Conservation (phyloP, 2,797 vertebrate species). For the Trachops cirrhosus region DNA sequence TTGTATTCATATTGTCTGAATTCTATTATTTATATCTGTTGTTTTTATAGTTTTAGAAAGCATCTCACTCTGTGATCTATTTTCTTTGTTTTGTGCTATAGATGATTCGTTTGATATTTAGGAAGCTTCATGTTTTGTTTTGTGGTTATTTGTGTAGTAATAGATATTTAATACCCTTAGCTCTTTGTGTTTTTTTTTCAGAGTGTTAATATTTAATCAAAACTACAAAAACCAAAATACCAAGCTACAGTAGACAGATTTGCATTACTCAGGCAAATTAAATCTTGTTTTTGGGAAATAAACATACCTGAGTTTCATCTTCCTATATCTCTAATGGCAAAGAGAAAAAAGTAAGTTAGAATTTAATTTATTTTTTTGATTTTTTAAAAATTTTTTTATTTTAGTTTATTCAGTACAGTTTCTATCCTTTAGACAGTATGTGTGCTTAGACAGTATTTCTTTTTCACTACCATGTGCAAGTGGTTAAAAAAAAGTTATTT, state of each 20-base stretch:
- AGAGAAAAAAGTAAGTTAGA: slow-evolving; percentile 23
- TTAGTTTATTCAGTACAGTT: no score
- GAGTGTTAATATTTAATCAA: background rate
- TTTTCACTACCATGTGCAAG: background rate
- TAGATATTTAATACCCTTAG: background rate
- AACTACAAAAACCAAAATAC: background rate
- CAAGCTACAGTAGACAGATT: background rate
- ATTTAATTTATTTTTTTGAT: no score
- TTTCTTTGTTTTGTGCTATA: background rate
- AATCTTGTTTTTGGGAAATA: background rate
- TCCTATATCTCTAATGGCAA: background rate
- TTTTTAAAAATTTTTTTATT: no score
- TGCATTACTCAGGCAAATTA: background rate
- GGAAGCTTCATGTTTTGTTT: background rate
- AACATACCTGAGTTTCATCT: background rate
- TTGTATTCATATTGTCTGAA: background rate
- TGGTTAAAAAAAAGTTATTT: background rate
- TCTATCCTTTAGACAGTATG: no score
- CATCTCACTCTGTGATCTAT: background rate
- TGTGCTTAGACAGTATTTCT: background rate
- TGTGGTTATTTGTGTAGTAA: background rate
- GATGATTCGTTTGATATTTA: background rate
- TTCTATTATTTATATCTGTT: background rate
- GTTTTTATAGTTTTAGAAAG: background rate
- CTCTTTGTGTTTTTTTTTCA: background rate